A percentile compares a stretch with the other conserved stretches of the same genome.
phyloP scores from a whole-genome alignment of 1,140 invertebrate species.

The Condylostylus longicornis region DNA sequence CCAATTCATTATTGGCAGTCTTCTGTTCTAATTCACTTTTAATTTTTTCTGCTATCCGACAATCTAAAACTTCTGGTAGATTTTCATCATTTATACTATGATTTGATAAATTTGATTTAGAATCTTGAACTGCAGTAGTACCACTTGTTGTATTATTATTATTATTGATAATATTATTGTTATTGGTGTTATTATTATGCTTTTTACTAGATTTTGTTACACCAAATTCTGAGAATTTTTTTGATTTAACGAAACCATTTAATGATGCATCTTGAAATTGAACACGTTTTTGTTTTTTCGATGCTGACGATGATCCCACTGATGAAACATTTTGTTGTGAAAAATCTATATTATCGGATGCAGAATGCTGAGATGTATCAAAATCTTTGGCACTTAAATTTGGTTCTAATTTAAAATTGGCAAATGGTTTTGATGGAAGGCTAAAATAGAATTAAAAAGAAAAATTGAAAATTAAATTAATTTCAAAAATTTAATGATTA shows the following conservation, averaged over 20 bases:
- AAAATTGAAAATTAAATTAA: not conserved
- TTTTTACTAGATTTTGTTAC: slow-evolving; percentile 8
- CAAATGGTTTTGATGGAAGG: slow-evolving; percentile 27
- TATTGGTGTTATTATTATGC: too few species aligned
- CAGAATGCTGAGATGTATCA: not conserved
- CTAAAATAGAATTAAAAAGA: not conserved
- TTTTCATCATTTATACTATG: slow-evolving; percentile 5
- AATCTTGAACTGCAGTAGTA: too few species aligned
- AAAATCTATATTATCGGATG: not conserved
- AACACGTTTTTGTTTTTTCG: slow-evolving; percentile 27
- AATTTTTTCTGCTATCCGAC: slow-evolving; percentile 31
- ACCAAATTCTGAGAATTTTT: slow-evolving; percentile 10
- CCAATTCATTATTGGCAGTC: slow-evolving; percentile 14
- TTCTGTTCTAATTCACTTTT: slow-evolving; percentile 30
- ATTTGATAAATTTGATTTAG: too few species aligned
- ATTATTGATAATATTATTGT: too few species aligned
- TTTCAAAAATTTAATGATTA: not conserved
- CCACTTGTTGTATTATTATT: too few species aligned
- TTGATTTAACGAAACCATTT: slow-evolving; percentile 18
- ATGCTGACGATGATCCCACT: not conserved
- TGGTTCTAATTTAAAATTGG: slow-evolving; percentile 29
- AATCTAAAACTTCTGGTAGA: slow-evolving; percentile 29
- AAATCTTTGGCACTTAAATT: slow-evolving; percentile 30
- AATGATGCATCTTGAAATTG: slow-evolving; percentile 28
- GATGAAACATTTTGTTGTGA: slow-evolving; percentile 6